These are phyloP conservation scores for Bovichtus diacanthus DNA, from an alignment of 2,797 vertebrate genomes.

Conservation along the genomic window DNA sequence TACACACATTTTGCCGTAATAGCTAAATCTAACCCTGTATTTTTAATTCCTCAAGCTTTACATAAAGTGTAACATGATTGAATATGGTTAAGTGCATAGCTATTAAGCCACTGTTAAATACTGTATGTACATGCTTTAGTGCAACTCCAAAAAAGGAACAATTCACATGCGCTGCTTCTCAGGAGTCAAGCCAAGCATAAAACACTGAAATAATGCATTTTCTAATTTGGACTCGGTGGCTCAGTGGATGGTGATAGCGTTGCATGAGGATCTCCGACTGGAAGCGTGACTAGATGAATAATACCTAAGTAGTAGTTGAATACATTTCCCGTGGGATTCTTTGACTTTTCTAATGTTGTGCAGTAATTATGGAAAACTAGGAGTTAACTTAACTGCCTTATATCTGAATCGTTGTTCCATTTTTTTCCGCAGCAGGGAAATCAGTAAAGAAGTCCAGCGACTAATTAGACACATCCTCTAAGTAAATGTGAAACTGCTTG, in stretches of 20 bases:
- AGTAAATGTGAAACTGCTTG: slow-evolving; percentile 53
- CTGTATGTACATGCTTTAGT: neutral
- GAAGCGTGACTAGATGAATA: neutral
- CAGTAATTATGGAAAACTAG: neutral
- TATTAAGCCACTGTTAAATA: neutral
- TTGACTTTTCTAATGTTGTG: neutral
- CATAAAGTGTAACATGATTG: neutral
- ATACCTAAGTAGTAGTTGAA: neutral
- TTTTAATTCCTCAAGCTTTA: neutral
- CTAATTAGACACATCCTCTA: slow-evolving; percentile 56
- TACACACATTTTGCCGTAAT: too few relatives aligned
- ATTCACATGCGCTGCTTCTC: neutral
- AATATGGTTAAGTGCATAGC: neutral
- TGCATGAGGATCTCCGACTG: neutral
- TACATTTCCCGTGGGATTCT: neutral
- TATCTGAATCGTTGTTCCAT: slow-evolving; percentile 3
- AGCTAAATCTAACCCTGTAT: too few relatives aligned
- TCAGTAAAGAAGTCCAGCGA: slow-evolving; percentile 12
- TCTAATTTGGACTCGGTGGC: slow-evolving; percentile 1
- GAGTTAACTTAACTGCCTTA: neutral
- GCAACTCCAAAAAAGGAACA: too few relatives aligned
- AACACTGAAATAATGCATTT: slow-evolving; percentile 11
- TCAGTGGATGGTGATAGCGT: neutral
- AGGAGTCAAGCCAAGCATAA: neutral
- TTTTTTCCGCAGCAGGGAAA: slow-evolving; percentile 16